phyloP scores from a whole-genome alignment of 2,797 vertebrate genomes.

The Linurgus olivaceus region DNA sequence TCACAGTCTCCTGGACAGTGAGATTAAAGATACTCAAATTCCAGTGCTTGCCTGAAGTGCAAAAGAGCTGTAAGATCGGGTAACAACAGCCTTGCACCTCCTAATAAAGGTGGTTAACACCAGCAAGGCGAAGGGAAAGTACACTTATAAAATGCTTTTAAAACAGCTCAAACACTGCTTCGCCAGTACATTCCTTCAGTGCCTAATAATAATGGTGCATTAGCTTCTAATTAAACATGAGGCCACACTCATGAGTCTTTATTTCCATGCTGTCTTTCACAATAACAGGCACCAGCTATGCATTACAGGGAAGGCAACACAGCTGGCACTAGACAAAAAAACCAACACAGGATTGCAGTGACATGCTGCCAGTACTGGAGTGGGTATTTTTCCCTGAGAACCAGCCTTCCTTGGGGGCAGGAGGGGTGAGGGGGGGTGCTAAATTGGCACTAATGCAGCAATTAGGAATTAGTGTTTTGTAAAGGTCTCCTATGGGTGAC shows the following conservation, averaged over 20 bases:
- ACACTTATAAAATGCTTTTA: constrained; percentile 26
- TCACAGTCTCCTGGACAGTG: neutral
- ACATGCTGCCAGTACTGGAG: neutral
- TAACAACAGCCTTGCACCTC: neutral
- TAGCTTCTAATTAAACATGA: constrained; percentile 61
- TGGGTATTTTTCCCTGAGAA: neutral
- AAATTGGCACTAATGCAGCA: neutral
- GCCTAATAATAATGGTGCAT: constrained; percentile 38
- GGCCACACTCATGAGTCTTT: constrained; percentile 29
- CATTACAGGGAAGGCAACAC: neutral
- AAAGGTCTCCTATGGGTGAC: neutral
- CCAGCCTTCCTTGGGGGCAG: neutral
- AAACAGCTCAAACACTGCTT: constrained; percentile 17
- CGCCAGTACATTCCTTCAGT: neutral
- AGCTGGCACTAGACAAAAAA: neutral
- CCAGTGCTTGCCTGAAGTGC: neutral
- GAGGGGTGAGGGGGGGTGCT: neutral
- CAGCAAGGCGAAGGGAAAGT: constrained; percentile 26
- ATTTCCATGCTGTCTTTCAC: constrained; percentile 39
- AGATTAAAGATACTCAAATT: neutral
- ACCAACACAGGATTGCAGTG: neutral
- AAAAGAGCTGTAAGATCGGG: neutral
- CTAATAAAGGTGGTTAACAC: neutral
- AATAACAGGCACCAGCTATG: constrained; percentile 4
- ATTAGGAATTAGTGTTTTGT: neutral